A percentile compares a stretch with the other conserved stretches of the same genome.
Evolutionary conservation across 1,140 invertebrate species (phyloP).

Genomic region (Chionoecetes opilio): DNA sequence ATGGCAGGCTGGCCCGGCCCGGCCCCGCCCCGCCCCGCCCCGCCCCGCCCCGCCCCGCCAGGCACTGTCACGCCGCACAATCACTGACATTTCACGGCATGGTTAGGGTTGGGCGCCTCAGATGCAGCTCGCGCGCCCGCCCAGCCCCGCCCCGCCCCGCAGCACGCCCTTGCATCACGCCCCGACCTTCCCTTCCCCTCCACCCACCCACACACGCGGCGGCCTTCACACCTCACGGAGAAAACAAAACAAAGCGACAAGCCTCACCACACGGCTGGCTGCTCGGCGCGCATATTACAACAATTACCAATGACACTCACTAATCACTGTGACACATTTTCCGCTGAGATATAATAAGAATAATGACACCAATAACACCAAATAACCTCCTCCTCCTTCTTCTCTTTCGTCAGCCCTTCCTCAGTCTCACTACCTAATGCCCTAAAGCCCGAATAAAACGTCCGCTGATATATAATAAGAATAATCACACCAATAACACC

Average conservation of each 20-base stretch:
- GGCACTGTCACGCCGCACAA: neutral
- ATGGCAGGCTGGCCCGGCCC: too few relatives aligned
- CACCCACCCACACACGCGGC: neutral
- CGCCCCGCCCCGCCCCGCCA: neutral
- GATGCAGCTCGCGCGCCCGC: too few relatives aligned
- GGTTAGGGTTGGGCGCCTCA: neutral
- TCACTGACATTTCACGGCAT: neutral
- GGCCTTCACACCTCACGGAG: constrained; percentile 1
- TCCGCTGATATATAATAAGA: too few relatives aligned
- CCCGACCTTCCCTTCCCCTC: neutral
- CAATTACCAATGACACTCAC: neutral
- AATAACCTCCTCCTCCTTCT: neutral
- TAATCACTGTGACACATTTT: constrained; percentile 2
- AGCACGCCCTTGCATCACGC: neutral
- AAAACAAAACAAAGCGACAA: too few relatives aligned
- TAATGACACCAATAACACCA: neutral
- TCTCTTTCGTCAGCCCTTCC: neutral
- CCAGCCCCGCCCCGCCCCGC: neutral
- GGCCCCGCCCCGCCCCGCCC: neutral
- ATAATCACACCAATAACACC: too few relatives aligned
- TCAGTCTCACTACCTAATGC: neutral
- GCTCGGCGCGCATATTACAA: too few relatives aligned
- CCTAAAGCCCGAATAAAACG: too few relatives aligned
- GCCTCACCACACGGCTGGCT: neutral
- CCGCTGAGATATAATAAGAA: neutral